Evolutionary conservation across 2,888 invertebrate genomes (phyloP), one percentile per base, ranked within the genome.

Genomic region (Drosophila melanosoma): DNA sequence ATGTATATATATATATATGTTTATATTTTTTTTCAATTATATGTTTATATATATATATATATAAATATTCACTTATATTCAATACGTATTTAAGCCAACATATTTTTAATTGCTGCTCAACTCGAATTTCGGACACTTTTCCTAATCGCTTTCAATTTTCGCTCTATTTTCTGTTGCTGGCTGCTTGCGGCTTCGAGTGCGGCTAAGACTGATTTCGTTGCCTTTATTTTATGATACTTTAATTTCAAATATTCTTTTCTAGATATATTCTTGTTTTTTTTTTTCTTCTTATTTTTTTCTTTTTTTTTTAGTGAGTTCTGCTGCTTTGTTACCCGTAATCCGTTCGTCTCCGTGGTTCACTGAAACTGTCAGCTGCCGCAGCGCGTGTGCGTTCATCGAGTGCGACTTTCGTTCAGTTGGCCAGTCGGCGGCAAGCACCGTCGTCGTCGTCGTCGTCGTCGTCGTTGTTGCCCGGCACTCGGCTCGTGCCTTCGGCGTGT

Each of bases 261-360:
- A 38, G 29, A 26, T 57, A 10, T 56, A 32, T 36, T 40, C 29
- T 63, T 17, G 20, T 20, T 40, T 40, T 40, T 20, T 54, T 42
- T 32, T 52, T 67, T 26, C 17, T 56, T 51, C 36, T n/a, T 40
- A 36, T 52, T 23, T n/a, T n/a, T n/a, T 35, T 15, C 1, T 49
- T 33, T 23, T 2, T 29, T 26, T 35, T 53, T 58, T 45, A n/a
- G 35, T 52, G 59, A 65, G 69, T 82, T 83, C 72, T 72, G 60
- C 62, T 78, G 54, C 54, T 87, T 68, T 69, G 84, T 91, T 91
- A 91, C 93, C 93, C 93, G 93, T 92, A 92, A 92, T 93, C 93
- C 93, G 93, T 93, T 92, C 92, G 92, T 91, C 91, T 92, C 91
- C 91, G 93, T 93, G 92, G 93, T 93, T 93, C 92, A 91, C 92